A percentile compares a stretch with the other conserved stretches of the same genome.
phyloP scores from a whole-genome alignment of 2,113 vertebrate species.

The Camelus dromedarius region DNA sequence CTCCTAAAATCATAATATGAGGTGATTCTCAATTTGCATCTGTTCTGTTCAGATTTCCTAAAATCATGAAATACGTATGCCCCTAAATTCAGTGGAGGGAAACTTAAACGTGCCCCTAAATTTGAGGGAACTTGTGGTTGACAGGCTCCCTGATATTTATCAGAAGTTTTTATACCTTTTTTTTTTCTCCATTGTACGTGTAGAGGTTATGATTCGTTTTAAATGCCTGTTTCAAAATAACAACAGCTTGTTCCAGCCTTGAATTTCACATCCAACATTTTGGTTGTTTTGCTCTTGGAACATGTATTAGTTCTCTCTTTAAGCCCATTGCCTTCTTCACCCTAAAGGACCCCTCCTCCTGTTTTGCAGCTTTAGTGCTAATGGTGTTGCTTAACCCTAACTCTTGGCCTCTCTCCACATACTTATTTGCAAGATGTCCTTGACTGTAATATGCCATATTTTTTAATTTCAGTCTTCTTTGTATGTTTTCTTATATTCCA shows the following conservation, averaged over 20 bases:
- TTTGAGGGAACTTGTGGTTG: background rate
- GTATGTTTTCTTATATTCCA: constrained; percentile 26
- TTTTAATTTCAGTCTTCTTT: background rate
- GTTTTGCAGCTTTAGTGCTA: background rate
- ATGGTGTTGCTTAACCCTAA: constrained; percentile 7
- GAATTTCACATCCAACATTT: background rate
- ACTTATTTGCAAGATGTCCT: constrained; percentile 47
- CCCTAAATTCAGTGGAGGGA: background rate
- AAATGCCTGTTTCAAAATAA: constrained; percentile 31
- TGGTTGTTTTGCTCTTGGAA: background rate
- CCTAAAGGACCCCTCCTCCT: background rate
- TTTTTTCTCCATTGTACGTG: background rate
- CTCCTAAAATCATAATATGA: background rate
- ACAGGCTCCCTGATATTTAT: background rate
- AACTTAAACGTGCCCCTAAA: background rate
- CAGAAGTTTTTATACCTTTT: background rate
- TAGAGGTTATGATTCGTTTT: constrained; percentile 23
- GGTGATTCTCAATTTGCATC: background rate
- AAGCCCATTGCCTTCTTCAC: background rate
- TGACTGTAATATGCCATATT: constrained; percentile 19
- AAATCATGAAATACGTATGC: background rate
- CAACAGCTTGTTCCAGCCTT: background rate
- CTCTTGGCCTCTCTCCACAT: constrained; percentile 32
- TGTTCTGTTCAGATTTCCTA: background rate
- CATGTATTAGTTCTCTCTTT: background rate